A percentile compares a stretch with the other conserved stretches of the same genome.
These are phyloP conservation scores for Tenebrio molitor DNA, from an alignment of 1,140 invertebrate species.

Conservation along the genomic window DNA sequence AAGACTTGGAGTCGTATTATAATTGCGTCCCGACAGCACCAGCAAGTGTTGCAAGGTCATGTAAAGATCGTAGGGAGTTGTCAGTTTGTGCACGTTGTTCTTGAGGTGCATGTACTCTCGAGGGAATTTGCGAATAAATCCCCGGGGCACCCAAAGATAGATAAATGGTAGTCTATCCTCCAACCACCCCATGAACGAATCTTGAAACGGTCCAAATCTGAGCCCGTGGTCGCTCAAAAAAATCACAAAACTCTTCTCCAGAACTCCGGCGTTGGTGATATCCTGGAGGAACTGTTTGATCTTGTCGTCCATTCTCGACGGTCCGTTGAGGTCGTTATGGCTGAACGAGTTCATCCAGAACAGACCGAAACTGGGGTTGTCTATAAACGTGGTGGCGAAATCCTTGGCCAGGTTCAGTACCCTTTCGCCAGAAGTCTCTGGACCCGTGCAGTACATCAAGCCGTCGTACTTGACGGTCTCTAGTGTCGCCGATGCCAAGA, in stretches of 20 bases:
- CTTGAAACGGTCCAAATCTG: constrained; percentile 80
- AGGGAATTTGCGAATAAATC: constrained; percentile 73
- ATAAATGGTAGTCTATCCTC: constrained; percentile 88
- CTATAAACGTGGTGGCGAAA: constrained; percentile 72
- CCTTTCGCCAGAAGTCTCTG: constrained; percentile 70
- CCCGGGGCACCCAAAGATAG: constrained; percentile 78
- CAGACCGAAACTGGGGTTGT: constrained; percentile 75
- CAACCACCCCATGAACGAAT: constrained; percentile 82
- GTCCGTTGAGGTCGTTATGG: constrained; percentile 75
- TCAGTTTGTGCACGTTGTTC: constrained; percentile 76
- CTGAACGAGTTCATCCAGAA: constrained; percentile 81
- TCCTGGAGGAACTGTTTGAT: constrained; percentile 69
- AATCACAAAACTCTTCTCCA: constrained; percentile 75
- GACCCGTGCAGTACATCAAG: constrained; percentile 71
- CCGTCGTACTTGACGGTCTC: constrained; percentile 63
- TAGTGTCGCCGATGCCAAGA: constrained; percentile 68
- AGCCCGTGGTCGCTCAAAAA: constrained; percentile 91
- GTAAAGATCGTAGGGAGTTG: constrained; percentile 83
- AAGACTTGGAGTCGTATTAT: constrained; percentile 63
- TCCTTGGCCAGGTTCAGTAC: constrained; percentile 73
- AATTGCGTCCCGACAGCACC: constrained; percentile 65
- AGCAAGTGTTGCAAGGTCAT: constrained; percentile 71
- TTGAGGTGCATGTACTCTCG: constrained; percentile 73
- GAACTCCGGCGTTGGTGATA: constrained; percentile 60
- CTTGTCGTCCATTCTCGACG: constrained; percentile 71